A percentile compares a stretch with the other conserved stretches of the same genome.
Conservation (phyloP, 92 coral and sea anemone species). For the Palythoa grandis region DNA sequence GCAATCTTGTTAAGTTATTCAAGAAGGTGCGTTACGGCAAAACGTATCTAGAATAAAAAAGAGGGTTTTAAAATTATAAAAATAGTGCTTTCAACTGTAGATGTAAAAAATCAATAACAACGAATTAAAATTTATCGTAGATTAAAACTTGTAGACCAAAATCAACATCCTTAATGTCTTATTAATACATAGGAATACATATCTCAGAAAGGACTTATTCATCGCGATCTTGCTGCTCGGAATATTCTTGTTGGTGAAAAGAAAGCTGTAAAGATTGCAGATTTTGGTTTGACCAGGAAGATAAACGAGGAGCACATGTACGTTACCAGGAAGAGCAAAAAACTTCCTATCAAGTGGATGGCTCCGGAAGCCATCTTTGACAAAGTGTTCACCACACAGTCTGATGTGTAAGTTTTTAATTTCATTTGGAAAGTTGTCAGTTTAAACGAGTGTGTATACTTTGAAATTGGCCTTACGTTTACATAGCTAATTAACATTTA, state of each 20-base stretch:
- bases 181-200: slow-evolving; percentile 16
- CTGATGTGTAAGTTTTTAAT: slow-evolving; percentile 35
- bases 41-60: no score
- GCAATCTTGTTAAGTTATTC: no score
- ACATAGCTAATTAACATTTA: no score
- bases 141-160: no score
- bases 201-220: slow-evolving; percentile 37
- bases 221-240: slow-evolving; percentile 44
- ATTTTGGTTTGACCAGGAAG: slow-evolving; percentile 40
- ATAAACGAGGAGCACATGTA: slow-evolving; percentile 40
- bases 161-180: no score
- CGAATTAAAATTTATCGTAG: no score
- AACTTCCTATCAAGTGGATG: slow-evolving; percentile 37
- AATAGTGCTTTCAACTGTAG: no score
- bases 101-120: no score
- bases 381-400: slow-evolving; percentile 26
- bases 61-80: no score
- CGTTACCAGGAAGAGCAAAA: slow-evolving; percentile 27
- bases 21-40: no score
- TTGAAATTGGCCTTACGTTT: no score
- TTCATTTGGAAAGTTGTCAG: not conserved
- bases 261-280: slow-evolving; percentile 35
- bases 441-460: no score
- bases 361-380: slow-evolving; percentile 42
- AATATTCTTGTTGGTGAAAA: slow-evolving; percentile 36